Percentiles rank a stretch among this genome's conserved stretches.
These are phyloP conservation scores for Dallia pectoralis DNA, from an alignment of 2,797 vertebrate genomes.

Conservation along the genomic window DNA sequence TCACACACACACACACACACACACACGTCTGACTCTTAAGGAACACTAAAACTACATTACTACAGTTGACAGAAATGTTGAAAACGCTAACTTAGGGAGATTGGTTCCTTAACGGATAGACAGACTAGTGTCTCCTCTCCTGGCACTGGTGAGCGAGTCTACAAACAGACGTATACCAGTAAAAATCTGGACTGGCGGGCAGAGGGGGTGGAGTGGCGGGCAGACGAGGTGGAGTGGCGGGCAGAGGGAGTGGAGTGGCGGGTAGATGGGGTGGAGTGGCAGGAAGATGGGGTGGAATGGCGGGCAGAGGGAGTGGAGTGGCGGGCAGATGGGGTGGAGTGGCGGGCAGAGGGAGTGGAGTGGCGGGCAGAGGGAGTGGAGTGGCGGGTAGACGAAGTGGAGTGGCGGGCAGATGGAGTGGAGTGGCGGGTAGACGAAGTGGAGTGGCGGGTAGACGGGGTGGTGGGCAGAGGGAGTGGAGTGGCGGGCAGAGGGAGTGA, in stretches of 20 bases:
- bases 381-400: constrained; percentile 45
- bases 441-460: too few relatives aligned
- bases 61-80: constrained; percentile 40
- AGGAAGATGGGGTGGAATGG: too few relatives aligned
- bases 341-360: too few relatives aligned
- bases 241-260: too few relatives aligned
- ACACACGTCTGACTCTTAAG: constrained; percentile 3
- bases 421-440: too few relatives aligned
- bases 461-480: too few relatives aligned
- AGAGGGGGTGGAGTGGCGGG: too few relatives aligned
- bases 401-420: background rate
- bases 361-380: too few relatives aligned
- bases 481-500: constrained; percentile 45
- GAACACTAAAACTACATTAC: constrained; percentile 33
- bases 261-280: too few relatives aligned
- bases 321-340: background rate
- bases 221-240: background rate
- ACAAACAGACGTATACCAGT: constrained; percentile 38
- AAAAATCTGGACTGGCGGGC: constrained; percentile 30
- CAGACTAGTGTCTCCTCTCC: background rate
- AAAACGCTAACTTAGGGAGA: constrained; percentile 35
- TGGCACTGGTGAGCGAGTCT: constrained; percentile 34
- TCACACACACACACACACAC: too few relatives aligned
- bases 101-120: background rate
- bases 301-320: too few relatives aligned